phyloP scores from a whole-genome alignment of 2,113 vertebrate species.

The Dinomys branickii region DNA sequence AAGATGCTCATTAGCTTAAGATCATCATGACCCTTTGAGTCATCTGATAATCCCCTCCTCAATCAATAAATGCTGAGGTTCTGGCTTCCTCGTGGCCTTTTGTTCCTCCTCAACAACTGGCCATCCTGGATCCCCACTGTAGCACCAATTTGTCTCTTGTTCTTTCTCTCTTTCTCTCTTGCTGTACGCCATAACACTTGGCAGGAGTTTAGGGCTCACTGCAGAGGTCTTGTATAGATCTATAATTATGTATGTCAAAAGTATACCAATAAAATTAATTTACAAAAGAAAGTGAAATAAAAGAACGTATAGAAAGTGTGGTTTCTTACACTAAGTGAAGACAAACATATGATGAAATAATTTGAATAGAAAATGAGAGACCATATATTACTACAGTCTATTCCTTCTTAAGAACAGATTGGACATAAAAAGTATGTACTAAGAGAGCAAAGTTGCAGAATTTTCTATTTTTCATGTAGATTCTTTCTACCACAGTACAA shows the following conservation, averaged over 20 bases:
- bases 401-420: neutral
- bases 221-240: neutral
- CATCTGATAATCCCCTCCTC: neutral
- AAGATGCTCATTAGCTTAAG: neutral
- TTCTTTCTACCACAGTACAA: neutral
- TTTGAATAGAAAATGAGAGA: neutral
- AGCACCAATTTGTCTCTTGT: rapidly evolving
- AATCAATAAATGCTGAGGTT: neutral
- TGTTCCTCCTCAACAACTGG: neutral
- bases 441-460: neutral
- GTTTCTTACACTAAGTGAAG: neutral
- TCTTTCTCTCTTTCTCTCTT: neutral
- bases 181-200: neutral
- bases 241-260: neutral
- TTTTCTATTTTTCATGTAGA: neutral
- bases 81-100: neutral
- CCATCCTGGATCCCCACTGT: neutral
- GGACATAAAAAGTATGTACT: neutral
- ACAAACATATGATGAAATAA: neutral
- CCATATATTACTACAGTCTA: neutral
- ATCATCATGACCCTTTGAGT: neutral
- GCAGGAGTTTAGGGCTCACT: neutral
- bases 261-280: neutral
- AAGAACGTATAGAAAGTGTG: neutral
- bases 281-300: neutral